A percentile compares a stretch with the other conserved stretches of the same genome.
phyloP scores from a whole-genome alignment of 2,113 vertebrate species.

The Rutilus rutilus region DNA sequence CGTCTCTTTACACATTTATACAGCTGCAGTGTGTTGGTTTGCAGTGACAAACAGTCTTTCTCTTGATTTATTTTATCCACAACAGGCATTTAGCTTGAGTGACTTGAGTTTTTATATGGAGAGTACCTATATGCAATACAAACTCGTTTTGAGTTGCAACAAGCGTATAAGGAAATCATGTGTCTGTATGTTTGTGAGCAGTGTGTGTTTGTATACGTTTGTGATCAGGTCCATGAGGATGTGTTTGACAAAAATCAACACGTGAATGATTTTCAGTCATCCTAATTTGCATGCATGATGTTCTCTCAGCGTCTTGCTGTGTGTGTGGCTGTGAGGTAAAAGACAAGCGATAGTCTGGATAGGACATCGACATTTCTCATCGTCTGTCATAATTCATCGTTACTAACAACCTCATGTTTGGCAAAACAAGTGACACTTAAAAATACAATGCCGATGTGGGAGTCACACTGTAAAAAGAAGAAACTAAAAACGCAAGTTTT shows the following conservation, averaged over 20 bases:
- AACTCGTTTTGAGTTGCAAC: not conserved
- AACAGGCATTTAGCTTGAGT: not conserved
- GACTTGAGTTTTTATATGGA: conserved; percentile 7
- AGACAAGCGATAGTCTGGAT: not conserved
- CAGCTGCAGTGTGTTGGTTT: not conserved
- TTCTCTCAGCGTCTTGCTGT: conserved; percentile 5
- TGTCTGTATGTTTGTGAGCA: conserved; percentile 7
- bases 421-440: conserved; percentile 69
- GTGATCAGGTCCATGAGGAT: not conserved
- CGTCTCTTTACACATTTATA: conserved; percentile 1
- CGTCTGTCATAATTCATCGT: conserved; percentile 66
- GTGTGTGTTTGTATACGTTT: not conserved
- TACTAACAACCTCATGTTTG: conserved; percentile 71
- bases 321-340: conserved; percentile 18
- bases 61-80: not conserved
- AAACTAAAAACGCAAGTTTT: conserved; percentile 52
- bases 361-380: conserved; percentile 49
- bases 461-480: conserved; percentile 70
- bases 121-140: conserved; percentile 1
- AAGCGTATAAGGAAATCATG: not conserved
- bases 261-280: conserved; percentile 15
- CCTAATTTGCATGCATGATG: conserved; percentile 36
- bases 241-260: not conserved
- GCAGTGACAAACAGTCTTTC: not conserved
- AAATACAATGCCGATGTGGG: conserved; percentile 74